A percentile compares a stretch with the other conserved stretches of the same genome.
Conservation (phyloP, 2,113 vertebrate genomes). For the Anguilla rostrata region DNA sequence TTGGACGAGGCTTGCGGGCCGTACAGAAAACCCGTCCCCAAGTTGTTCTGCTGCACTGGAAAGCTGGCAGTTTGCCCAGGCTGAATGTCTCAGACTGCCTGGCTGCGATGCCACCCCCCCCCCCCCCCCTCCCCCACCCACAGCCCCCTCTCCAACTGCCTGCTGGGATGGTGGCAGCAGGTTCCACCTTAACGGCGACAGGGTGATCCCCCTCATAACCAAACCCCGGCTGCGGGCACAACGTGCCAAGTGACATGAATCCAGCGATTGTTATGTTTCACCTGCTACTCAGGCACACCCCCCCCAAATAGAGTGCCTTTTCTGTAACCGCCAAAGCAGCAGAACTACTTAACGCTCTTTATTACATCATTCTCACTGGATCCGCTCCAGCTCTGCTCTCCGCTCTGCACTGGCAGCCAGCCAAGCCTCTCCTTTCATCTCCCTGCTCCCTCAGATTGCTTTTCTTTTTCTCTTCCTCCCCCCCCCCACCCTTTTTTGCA, state of each 20-base stretch:
- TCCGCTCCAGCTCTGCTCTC: slow-evolving; percentile 51
- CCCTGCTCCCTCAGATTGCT: slow-evolving; percentile 25
- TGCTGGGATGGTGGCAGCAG: not conserved
- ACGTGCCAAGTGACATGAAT: slow-evolving; percentile 46
- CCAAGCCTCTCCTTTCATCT: slow-evolving; percentile 36
- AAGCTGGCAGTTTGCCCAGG: not conserved
- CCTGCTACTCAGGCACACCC: slow-evolving; percentile 52
- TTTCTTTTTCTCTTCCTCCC: slow-evolving; percentile 9
- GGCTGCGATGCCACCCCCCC: slow-evolving; percentile 3
- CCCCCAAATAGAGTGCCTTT: slow-evolving; percentile 33
- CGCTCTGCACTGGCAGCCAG: slow-evolving; percentile 45
- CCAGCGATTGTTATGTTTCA: slow-evolving; percentile 61
- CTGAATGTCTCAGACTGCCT: slow-evolving; percentile 19
- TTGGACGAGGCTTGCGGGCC: not conserved
- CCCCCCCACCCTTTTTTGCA: not conserved
- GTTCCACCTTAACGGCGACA: slow-evolving; percentile 20
- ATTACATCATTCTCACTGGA: slow-evolving; percentile 67
- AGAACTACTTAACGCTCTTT: slow-evolving; percentile 61
- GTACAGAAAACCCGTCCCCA: not conserved
- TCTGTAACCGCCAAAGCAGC: slow-evolving; percentile 52
- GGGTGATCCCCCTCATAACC: slow-evolving; percentile 2
- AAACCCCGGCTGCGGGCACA: slow-evolving; percentile 20
- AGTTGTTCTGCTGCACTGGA: not conserved
- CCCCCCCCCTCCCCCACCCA: not conserved
- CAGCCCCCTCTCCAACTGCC: not conserved